These are phyloP conservation scores for Phoebastria nigripes DNA, from an alignment of 2,797 vertebrate genomes.

Conservation along the genomic window DNA sequence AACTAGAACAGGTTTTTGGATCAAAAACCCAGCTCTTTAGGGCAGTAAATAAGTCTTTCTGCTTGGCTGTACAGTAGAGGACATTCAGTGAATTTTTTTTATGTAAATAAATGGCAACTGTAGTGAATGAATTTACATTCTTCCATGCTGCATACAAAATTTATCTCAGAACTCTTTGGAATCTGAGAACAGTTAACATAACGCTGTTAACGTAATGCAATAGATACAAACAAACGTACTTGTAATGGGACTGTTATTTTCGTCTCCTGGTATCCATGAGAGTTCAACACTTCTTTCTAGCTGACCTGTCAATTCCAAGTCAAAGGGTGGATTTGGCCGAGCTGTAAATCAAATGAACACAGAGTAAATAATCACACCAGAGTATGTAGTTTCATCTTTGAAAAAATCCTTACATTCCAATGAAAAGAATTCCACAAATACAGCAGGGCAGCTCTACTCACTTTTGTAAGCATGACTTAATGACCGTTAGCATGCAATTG, in stretches of 20 bases:
- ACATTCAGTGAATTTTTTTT: not conserved
- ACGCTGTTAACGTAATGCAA: accelerated
- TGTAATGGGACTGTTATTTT: conserved; percentile 91
- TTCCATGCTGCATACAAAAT: not conserved
- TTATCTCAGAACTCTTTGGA: not conserved
- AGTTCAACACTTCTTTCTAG: conserved; percentile 87
- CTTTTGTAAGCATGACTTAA: not conserved
- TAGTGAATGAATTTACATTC: not conserved
- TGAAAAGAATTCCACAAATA: not conserved
- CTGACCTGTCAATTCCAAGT: conserved; percentile 91
- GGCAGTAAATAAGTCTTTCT: not conserved
- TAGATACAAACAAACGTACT: conserved; percentile 77
- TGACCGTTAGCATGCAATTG: conserved; percentile 60
- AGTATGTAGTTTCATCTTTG: not conserved
- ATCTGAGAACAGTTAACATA: not conserved
- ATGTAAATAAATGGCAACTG: not conserved
- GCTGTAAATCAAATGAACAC: conserved; percentile 77
- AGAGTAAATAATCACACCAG: not conserved
- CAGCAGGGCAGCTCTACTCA: not conserved
- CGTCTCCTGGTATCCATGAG: conserved; percentile 92
- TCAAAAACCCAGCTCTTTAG: not conserved
- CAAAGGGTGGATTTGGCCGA: conserved; percentile 88
- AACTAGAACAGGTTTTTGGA: not conserved
- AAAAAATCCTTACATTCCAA: not conserved
- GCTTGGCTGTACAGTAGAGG: not conserved